Evolutionary conservation across 2,888 invertebrate species (phyloP), one percentile per base, ranked within the genome.

Genomic region (Plusia festucae): DNA sequence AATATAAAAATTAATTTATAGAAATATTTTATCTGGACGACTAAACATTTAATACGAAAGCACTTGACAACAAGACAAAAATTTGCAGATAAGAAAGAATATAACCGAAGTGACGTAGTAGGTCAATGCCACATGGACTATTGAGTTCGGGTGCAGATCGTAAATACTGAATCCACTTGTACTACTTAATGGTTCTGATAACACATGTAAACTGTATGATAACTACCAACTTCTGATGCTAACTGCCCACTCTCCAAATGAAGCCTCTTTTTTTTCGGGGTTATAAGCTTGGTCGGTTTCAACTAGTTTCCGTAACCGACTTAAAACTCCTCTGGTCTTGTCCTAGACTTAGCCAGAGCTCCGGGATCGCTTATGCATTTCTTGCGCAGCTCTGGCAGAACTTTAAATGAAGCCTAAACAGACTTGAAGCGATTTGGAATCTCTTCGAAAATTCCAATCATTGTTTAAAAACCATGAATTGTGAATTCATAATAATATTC

Each of bases 91-190:
- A 82, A 78, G 69, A 67, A 74, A 79, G 81, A 75, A 82, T 82
- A 79, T 81, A 84, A 87, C 82, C 82, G 74, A 78, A 80, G 81
- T 72, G 68, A 76, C 74, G 79, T 76, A 89, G 84, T 90, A 78
- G 90, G 91, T 91, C 91, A 92, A 90, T 90, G 91, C 82, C 86
- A 78, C 55, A 77, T 80, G 63, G 82, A 77, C 82, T 87, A 88
- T 89, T 85, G 85, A 88, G 86, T 88, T 89, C 72, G 82, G 84
- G 85, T 81, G 79, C 79, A 79, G 73, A 85, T 83, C 77, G 81
- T 86, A 85, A 87, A 87, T 75, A 83, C 79, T 78, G 84, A 86
- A 88, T 89, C 73, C 68, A 87, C 83, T 88, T 89, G 86, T 71
- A 78, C 87, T 81, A 87, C 82, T 85, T 76, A 61, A 52, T 75